Percentiles rank a stretch among this genome's conserved stretches.
These are phyloP conservation scores for Cheilosia impressa DNA, from an alignment of 2,888 invertebrate genomes.

Conservation along the genomic window DNA sequence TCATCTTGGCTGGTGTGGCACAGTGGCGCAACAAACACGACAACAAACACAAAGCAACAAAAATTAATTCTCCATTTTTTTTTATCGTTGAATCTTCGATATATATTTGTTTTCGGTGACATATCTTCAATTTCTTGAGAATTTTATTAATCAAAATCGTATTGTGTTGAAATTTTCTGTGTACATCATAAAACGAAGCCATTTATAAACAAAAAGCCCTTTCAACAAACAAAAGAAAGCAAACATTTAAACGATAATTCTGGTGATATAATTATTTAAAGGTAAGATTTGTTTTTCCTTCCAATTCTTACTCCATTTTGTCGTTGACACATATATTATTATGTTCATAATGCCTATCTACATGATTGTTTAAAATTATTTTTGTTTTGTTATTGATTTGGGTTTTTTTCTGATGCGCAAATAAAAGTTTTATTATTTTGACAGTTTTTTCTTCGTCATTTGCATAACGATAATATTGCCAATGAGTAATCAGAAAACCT, in stretches of 20 bases:
- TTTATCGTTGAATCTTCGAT: background rate
- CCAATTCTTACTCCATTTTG: constrained; percentile 10
- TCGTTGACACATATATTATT: background rate
- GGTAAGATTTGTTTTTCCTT: background rate
- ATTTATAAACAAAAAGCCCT: constrained; percentile 4
- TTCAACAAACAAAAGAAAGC: constrained; percentile 1
- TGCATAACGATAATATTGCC: constrained; percentile 47
- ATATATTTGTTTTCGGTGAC: constrained; percentile 18
- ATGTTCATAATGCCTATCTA: background rate
- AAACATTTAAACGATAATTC: background rate
- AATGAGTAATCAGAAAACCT: constrained; percentile 31
- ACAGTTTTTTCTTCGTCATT: constrained; percentile 17
- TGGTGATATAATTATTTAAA: constrained; percentile 1
- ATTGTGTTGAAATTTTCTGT: constrained; percentile 48
- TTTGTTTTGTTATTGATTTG: constrained; percentile 9
- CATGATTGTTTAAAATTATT: background rate
- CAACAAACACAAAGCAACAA: constrained; percentile 14
- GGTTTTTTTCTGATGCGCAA: constrained; percentile 56
- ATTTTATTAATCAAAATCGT: constrained; percentile 50
- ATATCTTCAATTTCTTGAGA: constrained; percentile 16
- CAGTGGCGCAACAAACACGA: background rate
- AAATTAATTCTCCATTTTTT: background rate
- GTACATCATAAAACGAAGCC: constrained; percentile 20
- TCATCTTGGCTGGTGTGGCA: constrained; percentile 35
- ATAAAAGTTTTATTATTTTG: constrained; percentile 25